Conservation (phyloP, 35 echinoderm and acorn worm genomes). For the Patiria miniata region DNA sequence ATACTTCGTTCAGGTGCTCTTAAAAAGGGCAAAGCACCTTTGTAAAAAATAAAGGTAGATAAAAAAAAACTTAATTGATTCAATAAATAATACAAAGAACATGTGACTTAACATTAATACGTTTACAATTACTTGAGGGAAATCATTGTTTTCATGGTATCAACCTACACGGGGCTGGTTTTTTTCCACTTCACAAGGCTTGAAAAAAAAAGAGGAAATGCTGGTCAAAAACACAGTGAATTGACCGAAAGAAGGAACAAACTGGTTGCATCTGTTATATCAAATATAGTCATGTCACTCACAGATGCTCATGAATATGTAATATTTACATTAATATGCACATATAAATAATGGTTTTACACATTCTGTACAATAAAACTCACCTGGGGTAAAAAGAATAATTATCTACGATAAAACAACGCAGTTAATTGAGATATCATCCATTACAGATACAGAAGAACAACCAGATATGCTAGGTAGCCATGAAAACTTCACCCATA, state of each 20-base stretch:
- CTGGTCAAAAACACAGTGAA: neutral
- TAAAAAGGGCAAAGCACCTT: neutral
- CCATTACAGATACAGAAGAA: too few relatives aligned
- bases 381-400: too few relatives aligned
- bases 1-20: neutral
- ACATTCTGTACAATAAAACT: constrained; percentile 12
- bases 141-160: too few relatives aligned
- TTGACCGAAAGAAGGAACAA: neutral
- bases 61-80: neutral
- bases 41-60: neutral
- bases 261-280: constrained; percentile 15
- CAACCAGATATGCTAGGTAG: too few relatives aligned
- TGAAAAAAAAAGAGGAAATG: neutral
- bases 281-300: constrained; percentile 4
- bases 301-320: constrained; percentile 24
- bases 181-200: neutral
- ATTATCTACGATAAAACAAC: too few relatives aligned
- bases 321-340: constrained; percentile 30
- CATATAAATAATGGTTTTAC: constrained; percentile 30
- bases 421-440: too few relatives aligned
- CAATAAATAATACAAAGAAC: neutral
- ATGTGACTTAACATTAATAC: neutral
- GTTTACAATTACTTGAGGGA: neutral
- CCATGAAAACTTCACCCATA: too few relatives aligned
- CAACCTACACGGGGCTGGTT: too few relatives aligned